Evolutionary conservation across 2,888 invertebrate species (phyloP).

Genomic region (Gibbula magus): DNA sequence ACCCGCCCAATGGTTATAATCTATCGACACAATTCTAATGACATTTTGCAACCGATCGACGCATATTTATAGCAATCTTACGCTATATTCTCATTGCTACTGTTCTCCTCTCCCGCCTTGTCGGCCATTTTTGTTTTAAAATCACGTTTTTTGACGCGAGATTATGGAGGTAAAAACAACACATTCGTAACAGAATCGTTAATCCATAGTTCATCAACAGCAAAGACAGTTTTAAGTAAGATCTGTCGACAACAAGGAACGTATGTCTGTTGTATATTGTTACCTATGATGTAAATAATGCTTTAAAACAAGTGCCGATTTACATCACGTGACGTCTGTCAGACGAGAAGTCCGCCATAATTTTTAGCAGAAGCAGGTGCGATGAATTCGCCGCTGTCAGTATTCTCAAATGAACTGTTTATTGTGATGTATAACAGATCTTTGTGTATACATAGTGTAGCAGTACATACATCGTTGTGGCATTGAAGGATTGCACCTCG

Average conservation of each 20-base stretch:
- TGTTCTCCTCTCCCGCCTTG: constrained; percentile 39
- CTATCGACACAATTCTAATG: too few relatives aligned
- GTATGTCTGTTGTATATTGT: too few relatives aligned
- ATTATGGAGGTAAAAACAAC: neutral
- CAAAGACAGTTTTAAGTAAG: too few relatives aligned
- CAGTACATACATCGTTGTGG: neutral
- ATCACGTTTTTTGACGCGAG: constrained; percentile 17
- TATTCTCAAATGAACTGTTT: constrained; percentile 5
- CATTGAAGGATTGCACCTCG: neutral
- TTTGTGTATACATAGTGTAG: neutral
- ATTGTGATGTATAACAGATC: neutral
- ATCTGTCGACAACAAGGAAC: too few relatives aligned
- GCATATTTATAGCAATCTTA: too few relatives aligned
- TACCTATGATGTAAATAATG: neutral
- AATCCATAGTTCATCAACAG: too few relatives aligned
- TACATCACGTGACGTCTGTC: constrained; percentile 25
- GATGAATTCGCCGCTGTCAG: constrained; percentile 15
- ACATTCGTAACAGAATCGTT: too few relatives aligned
- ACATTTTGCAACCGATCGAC: too few relatives aligned
- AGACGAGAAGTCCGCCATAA: constrained; percentile 28
- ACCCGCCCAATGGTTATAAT: too few relatives aligned
- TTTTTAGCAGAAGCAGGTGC: constrained; percentile 24
- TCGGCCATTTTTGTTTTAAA: constrained; percentile 37
- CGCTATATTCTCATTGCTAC: too few relatives aligned
- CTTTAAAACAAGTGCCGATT: neutral